Evolutionary conservation across 2,113 vertebrate genomes (phyloP).

Genomic region (Sceloporus tristichus): DNA sequence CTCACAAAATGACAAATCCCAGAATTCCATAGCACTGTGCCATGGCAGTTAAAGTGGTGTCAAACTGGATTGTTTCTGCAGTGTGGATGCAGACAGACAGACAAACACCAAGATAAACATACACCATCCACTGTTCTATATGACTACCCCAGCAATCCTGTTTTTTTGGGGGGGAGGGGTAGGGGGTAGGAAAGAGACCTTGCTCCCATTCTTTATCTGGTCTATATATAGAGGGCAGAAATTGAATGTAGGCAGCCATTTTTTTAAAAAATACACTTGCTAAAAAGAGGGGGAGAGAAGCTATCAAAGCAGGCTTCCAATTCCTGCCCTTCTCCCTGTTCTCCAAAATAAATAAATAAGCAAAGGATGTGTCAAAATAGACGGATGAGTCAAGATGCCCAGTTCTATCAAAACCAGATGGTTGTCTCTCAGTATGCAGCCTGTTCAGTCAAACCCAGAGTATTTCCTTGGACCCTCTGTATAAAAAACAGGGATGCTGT

Average conservation of each 20-base stretch:
- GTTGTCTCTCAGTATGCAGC: slow-evolving; percentile 81
- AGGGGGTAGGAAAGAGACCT: not conserved
- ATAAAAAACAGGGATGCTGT: slow-evolving; percentile 85
- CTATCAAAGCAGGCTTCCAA: slow-evolving; percentile 79
- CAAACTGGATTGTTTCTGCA: too few relatives aligned
- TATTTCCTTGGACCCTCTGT: slow-evolving; percentile 84
- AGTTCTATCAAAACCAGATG: slow-evolving; percentile 82
- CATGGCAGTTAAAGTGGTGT: too few relatives aligned
- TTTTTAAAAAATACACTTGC: slow-evolving; percentile 71
- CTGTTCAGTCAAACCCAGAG: slow-evolving; percentile 83
- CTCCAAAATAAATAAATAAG: slow-evolving; percentile 79
- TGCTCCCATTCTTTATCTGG: not conserved
- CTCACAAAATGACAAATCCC: too few relatives aligned
- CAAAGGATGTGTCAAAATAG: slow-evolving; percentile 84
- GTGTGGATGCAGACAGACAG: too few relatives aligned
- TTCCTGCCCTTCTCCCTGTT: slow-evolving; percentile 56
- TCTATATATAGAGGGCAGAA: not conserved
- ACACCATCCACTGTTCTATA: not conserved
- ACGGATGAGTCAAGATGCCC: slow-evolving; percentile 84
- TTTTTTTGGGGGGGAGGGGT: too few relatives aligned
- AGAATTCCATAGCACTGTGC: too few relatives aligned
- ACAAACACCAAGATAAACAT: too few relatives aligned
- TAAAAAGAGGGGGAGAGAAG: slow-evolving; percentile 74
- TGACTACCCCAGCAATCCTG: not conserved
- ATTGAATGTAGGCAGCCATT: slow-evolving; percentile 60